phyloP scores from a whole-genome alignment of 1,140 invertebrate species.

The Brachionus koreanus region DNA sequence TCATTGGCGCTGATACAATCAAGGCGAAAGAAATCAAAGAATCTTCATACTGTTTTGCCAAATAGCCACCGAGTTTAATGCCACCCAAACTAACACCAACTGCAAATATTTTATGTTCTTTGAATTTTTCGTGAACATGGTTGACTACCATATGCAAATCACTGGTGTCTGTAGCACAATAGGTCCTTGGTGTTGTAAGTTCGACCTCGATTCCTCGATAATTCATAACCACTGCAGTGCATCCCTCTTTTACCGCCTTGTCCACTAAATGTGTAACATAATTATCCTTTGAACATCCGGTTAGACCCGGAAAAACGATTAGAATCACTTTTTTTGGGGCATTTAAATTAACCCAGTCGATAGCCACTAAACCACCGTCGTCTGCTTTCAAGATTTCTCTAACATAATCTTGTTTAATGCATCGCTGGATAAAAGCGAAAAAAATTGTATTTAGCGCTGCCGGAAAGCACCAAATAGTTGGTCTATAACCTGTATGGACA shows the following conservation, averaged over 20 bases:
- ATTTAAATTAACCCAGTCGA: conserved; percentile 68
- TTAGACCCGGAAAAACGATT: conserved; percentile 74
- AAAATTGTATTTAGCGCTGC: conserved; percentile 16
- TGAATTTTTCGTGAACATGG: conserved; percentile 25
- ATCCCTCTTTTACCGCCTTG: conserved; percentile 65
- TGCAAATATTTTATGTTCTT: conserved; percentile 36
- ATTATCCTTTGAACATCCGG: conserved; percentile 71
- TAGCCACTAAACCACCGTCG: conserved; percentile 77
- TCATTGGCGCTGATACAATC: conserved; percentile 38
- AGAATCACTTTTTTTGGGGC: conserved; percentile 63
- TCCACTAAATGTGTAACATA: conserved; percentile 75
- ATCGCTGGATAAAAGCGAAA: conserved; percentile 23
- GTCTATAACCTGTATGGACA: conserved; percentile 39
- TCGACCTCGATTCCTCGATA: conserved; percentile 43
- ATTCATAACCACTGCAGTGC: conserved; percentile 56
- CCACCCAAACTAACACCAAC: conserved; percentile 41
- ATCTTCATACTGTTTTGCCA: conserved; percentile 38
- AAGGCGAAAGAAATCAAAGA: neutral
- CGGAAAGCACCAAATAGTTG: conserved; percentile 42
- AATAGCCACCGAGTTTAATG: conserved; percentile 42
- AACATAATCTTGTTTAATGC: conserved; percentile 15
- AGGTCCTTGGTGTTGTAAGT: conserved; percentile 27
- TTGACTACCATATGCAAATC: conserved; percentile 42
- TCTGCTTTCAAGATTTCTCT: conserved; percentile 70
- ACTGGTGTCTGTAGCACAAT: conserved; percentile 27